Conservation (phyloP, 2,888 invertebrate genomes). For the Chouioia cunea region DNA sequence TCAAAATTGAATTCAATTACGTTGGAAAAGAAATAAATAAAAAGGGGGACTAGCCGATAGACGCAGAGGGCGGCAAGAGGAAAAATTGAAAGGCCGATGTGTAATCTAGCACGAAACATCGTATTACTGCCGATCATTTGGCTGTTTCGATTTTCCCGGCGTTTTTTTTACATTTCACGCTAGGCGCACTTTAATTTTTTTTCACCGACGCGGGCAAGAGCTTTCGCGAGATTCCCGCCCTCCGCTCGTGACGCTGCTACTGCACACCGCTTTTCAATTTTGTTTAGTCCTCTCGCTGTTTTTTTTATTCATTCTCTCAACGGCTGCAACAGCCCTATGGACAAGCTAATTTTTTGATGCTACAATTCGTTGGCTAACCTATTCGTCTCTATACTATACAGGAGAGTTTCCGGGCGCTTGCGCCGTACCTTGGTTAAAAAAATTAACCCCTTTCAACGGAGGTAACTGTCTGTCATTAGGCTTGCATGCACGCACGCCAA, state of each 20-base stretch:
- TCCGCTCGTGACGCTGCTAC: slow-evolving; percentile 7
- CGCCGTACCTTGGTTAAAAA: slow-evolving; percentile 39
- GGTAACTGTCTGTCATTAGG: slow-evolving; percentile 68
- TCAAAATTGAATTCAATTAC: too few species aligned
- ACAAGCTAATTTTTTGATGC: slow-evolving; percentile 47
- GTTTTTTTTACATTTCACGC: slow-evolving; percentile 27
- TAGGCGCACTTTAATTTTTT: slow-evolving; percentile 26
- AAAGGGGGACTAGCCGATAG: background rate
- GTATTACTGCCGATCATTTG: slow-evolving; percentile 36
- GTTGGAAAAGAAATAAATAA: background rate
- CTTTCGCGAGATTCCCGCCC: slow-evolving; percentile 18
- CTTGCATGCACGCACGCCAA: slow-evolving; percentile 53
- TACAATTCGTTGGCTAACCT: slow-evolving; percentile 46
- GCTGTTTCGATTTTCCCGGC: slow-evolving; percentile 31
- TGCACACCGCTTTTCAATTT: slow-evolving; percentile 46
- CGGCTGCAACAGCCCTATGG: background rate
- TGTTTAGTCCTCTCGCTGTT: slow-evolving; percentile 29
- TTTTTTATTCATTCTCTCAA: slow-evolving; percentile 23
- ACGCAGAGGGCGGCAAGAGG: background rate
- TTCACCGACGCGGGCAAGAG: slow-evolving; percentile 7
- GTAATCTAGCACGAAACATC: slow-evolving; percentile 8
- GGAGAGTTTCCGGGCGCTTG: slow-evolving; percentile 26
- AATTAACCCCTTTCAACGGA: slow-evolving; percentile 48
- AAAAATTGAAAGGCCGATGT: slow-evolving; percentile 16
- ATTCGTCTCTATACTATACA: slow-evolving; percentile 45